A percentile compares a stretch with the other conserved stretches of the same genome.
These are phyloP conservation scores for Iguana delicatissima DNA, from an alignment of 2,797 vertebrate species.

Conservation along the genomic window DNA sequence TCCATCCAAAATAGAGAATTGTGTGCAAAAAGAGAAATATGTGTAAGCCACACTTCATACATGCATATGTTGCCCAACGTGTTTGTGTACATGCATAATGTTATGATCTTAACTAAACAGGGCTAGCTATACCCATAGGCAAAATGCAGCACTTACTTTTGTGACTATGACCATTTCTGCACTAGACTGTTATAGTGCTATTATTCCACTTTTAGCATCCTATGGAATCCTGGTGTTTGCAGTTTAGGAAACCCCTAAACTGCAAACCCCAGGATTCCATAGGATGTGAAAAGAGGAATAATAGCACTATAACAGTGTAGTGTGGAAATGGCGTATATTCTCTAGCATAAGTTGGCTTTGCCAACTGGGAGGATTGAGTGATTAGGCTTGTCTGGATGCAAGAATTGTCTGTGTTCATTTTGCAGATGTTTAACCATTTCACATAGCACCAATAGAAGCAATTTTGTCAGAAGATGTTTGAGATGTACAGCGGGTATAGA, in stretches of 20 bases:
- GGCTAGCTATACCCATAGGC: neutral
- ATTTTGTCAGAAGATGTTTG: slow-evolving; percentile 56
- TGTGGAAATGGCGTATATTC: neutral
- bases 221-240: no score
- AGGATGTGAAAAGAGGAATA: no score
- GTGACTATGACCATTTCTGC: no score
- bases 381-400: neutral
- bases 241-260: no score
- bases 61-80: no score
- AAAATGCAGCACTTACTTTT: neutral
- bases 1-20: no score
- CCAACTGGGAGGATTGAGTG: neutral
- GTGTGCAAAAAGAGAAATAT: no score
- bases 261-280: no score
- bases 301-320: no score
- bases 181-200: no score
- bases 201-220: no score
- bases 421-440: slow-evolving; percentile 24
- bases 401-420: slow-evolving; percentile 27
- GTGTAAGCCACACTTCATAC: no score
- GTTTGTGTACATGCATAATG: neutral
- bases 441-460: slow-evolving; percentile 61
- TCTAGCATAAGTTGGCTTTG: neutral
- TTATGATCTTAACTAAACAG: neutral
- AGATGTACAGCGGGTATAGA: slow-evolving; percentile 36